A percentile compares a stretch with the other conserved stretches of the same genome.
These are phyloP conservation scores for Parthenolecanium corni DNA, from an alignment of 2,888 invertebrate genomes.

Conservation along the genomic window DNA sequence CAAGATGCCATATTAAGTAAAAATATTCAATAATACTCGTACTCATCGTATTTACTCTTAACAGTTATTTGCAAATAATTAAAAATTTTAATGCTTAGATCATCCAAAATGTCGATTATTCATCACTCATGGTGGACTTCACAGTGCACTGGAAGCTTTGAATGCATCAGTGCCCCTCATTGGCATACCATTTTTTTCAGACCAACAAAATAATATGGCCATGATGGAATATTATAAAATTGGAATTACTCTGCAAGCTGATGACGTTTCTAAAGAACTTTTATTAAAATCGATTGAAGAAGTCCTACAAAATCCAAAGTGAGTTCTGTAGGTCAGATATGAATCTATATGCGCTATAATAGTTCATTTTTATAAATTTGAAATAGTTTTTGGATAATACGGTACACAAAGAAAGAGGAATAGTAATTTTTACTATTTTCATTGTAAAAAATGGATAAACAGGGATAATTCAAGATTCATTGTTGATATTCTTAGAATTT, in stretches of 20 bases:
- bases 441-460: too few relatives aligned
- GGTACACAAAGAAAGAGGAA: too few relatives aligned
- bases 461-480: too few relatives aligned
- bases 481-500: too few relatives aligned
- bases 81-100: slow-evolving; percentile 6
- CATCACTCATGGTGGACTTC: slow-evolving; percentile 30
- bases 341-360: background rate
- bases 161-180: slow-evolving; percentile 25
- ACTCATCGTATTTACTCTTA: too few relatives aligned
- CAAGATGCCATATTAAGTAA: slow-evolving; percentile 30
- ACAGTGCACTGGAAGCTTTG: slow-evolving; percentile 28
- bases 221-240: slow-evolving; percentile 16
- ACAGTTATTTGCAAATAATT: background rate
- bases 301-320: slow-evolving; percentile 28
- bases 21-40: too few relatives aligned
- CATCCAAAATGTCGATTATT: slow-evolving; percentile 29
- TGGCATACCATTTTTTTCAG: slow-evolving; percentile 30
- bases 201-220: slow-evolving; percentile 27
- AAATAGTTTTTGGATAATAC: too few relatives aligned
- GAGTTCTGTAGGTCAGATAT: background rate
- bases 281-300: background rate
- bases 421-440: too few relatives aligned
- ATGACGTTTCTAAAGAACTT: slow-evolving; percentile 11
- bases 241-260: slow-evolving; percentile 12
- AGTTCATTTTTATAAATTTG: background rate